A percentile compares a stretch with the other conserved stretches of the same genome.
Evolutionary conservation across 2,797 vertebrate genomes (phyloP).

Genomic region (Poeciliopsis turneri): DNA sequence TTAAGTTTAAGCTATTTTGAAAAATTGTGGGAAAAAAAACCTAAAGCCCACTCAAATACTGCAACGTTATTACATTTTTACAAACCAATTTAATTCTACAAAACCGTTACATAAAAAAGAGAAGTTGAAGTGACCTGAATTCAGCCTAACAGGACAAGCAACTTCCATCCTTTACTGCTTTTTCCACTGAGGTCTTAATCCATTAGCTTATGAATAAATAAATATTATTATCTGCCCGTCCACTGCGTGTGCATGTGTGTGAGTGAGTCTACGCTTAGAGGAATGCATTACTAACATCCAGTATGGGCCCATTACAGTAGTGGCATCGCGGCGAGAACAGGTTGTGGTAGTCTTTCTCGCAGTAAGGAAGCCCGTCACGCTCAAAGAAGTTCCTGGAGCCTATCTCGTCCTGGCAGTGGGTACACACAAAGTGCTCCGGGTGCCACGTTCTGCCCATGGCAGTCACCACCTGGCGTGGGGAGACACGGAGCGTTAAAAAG

Average conservation of each 20-base stretch:
- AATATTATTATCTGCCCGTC: conserved; percentile 45
- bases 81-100: no score
- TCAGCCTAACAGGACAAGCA: conserved; percentile 22
- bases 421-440: conserved; percentile 96
- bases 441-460: conserved; percentile 97
- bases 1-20: neutral
- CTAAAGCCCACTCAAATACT: neutral
- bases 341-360: conserved; percentile 94
- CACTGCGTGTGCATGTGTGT: neutral
- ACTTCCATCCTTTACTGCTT: conserved; percentile 35
- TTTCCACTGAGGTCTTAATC: conserved; percentile 51
- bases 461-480: conserved; percentile 87
- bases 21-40: neutral
- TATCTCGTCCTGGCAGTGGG: conserved; percentile 97
- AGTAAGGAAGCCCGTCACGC: conserved; percentile 92
- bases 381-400: conserved; percentile 96
- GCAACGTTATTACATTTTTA: neutral
- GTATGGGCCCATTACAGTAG: conserved; percentile 95
- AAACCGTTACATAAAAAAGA: neutral
- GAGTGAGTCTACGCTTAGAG: conserved; percentile 11
- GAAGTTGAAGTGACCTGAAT: conserved; percentile 10
- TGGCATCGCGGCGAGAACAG: conserved; percentile 94
- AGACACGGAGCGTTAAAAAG: conserved; percentile 50
- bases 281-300: conserved; percentile 86
- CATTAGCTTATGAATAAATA: conserved; percentile 71